Percentiles rank a stretch among this genome's conserved stretches.
These are phyloP conservation scores for Rhadina sibilatrix DNA, from an alignment of 2,113 vertebrate genomes.

Conservation along the genomic window DNA sequence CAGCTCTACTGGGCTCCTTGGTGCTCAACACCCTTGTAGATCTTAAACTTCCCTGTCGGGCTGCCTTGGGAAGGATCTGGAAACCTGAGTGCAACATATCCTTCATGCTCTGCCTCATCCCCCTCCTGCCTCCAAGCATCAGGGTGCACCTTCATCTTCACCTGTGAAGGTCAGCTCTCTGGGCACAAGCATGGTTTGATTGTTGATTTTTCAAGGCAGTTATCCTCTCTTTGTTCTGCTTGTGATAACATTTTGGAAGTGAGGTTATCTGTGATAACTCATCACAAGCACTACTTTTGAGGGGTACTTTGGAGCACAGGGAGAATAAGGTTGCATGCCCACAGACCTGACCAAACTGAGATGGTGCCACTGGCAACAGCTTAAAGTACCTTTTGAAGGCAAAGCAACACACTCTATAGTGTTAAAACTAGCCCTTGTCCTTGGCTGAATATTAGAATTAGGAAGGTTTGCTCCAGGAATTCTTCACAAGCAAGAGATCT, in stretches of 20 bases:
- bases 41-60: accelerated
- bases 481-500: not conserved
- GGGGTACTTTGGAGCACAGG: not conserved
- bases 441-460: not conserved
- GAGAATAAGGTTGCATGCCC: not conserved
- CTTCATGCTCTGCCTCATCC: not conserved
- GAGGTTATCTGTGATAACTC: not conserved
- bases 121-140: not conserved
- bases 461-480: not conserved
- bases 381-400: not conserved
- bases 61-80: not conserved
- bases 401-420: not conserved
- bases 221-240: not conserved
- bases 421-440: not conserved
- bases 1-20: not conserved
- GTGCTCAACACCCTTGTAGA: not conserved
- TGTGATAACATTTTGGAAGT: not conserved
- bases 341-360: not conserved
- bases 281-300: not conserved
- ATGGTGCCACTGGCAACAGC: not conserved
- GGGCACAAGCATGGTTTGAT: not conserved
- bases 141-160: not conserved
- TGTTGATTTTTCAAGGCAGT: not conserved
- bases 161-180: not conserved
- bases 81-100: not conserved